Conservation (phyloP, 2,888 invertebrate species). For the Formica aserva region DNA sequence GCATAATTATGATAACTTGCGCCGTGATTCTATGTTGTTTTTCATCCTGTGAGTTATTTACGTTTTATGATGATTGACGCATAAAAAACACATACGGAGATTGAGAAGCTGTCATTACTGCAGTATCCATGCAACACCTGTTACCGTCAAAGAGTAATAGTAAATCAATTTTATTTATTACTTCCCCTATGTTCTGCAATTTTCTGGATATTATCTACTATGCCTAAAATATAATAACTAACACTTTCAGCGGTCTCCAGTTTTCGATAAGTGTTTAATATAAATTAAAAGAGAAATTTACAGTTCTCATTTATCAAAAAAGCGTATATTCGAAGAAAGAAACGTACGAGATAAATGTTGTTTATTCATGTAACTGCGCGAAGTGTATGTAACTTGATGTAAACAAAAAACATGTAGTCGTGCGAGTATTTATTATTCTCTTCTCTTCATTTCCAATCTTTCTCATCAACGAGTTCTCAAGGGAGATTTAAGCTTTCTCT, state of each 20-base stretch:
- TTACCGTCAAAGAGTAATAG: constrained; percentile 18
- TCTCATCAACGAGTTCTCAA: constrained; percentile 8
- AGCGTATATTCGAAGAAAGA: background rate
- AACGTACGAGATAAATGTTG: background rate
- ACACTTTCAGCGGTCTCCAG: background rate
- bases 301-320: background rate
- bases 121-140: constrained; percentile 16
- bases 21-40: constrained; percentile 14
- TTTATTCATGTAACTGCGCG: background rate
- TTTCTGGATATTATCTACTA: constrained; percentile 16
- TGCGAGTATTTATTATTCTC: constrained; percentile 18
- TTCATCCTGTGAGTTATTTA: constrained; percentile 22
- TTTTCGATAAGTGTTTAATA: background rate
- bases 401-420: background rate
- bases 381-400: background rate
- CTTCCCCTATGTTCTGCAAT: constrained; percentile 1
- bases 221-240: background rate
- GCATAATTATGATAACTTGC: constrained; percentile 46
- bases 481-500: constrained; percentile 42
- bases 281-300: constrained; percentile 10
- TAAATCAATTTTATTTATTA: constrained; percentile 44
- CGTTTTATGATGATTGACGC: constrained; percentile 34
- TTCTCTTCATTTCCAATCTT: constrained; percentile 19
- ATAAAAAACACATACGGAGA: background rate
- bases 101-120: background rate